Evolutionary conservation across 2,888 invertebrate species (phyloP), one percentile per base, ranked within the genome.

Genomic region (Agrotis exclamationis): DNA sequence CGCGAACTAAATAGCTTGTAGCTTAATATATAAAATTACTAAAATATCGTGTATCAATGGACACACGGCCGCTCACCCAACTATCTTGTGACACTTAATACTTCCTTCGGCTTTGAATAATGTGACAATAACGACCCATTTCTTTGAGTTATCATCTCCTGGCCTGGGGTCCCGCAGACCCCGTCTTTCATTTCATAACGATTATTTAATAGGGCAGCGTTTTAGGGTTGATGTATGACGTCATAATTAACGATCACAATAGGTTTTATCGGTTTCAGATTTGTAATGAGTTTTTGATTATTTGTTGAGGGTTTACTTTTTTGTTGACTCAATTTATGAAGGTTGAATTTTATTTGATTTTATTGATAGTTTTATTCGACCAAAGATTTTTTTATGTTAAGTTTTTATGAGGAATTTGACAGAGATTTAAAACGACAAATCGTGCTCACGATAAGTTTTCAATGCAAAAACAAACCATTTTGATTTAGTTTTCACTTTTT

Each of bases 171-270:
- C 86, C 65, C 48, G 66, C 48, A 11, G 84, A 79, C 82, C 85
- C 85, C 77, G 80, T 82, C 84, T 83, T 79, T 82, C 80, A 84
- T 87, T 87, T 87, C 86, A 28, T 89, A 89, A 93, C 86, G 88
- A 90, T 87, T 87, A 88, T 89, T 92, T 92, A 93, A 93, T 90
- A 90, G 86, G 86, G 73, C 58, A 60, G 73, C 82, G 81, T 87
- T 90, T 80, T 83, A 63, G 82, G 87, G 88, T 92, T 95, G 95
- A 95, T 95, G 91, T 93, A 95, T 87, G 94, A 95, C 89, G 87
- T 95, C 95, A 93, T 95, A 95, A 95, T 95, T 95, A 95, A 95
- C 93, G 62, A 16, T 63, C 77, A 90, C 86, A 91, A 93, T 87
- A 70, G 81, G 48, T 67, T 75, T 54, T 56, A 80, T 81, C 63